These are phyloP conservation scores for Ernsta delagoae DNA, from an alignment of 2,888 invertebrate species.

Conservation along the genomic window DNA sequence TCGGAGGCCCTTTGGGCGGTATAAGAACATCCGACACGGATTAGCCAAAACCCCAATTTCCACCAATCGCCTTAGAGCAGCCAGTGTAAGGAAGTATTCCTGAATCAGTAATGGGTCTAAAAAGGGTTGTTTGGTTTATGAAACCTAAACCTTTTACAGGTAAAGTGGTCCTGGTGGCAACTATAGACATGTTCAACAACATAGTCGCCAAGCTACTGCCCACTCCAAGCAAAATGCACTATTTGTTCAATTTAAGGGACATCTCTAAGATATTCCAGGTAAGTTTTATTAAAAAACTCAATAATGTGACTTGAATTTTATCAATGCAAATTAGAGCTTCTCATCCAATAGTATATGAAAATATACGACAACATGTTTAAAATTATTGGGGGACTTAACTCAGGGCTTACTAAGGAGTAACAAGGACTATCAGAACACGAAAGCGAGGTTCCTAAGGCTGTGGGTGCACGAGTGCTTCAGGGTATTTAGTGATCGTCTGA, in stretches of 20 bases:
- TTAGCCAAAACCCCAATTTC: too few relatives aligned
- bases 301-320: too few relatives aligned
- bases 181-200: conserved; percentile 91
- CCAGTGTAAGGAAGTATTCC: too few relatives aligned
- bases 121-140: too few relatives aligned
- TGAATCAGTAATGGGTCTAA: too few relatives aligned
- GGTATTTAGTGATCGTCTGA: conserved; percentile 93
- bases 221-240: conserved; percentile 95
- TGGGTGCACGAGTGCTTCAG: conserved; percentile 95
- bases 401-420: conserved; percentile 92
- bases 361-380: too few relatives aligned
- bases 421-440: conserved; percentile 91
- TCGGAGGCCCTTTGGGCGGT: too few relatives aligned
- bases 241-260: conserved; percentile 94
- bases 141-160: conserved; percentile 58
- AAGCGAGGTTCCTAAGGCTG: conserved; percentile 88
- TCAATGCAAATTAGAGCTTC: too few relatives aligned
- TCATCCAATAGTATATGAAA: too few relatives aligned
- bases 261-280: conserved; percentile 92
- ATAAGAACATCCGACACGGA: too few relatives aligned
- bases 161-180: conserved; percentile 88
- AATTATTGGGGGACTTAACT: conserved; percentile 41
- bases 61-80: too few relatives aligned
- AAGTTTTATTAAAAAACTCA: not conserved
- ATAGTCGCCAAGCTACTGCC: conserved; percentile 91